These are phyloP conservation scores for Chironomus riparius DNA, from an alignment of 2,888 invertebrate species.

Conservation along the genomic window DNA sequence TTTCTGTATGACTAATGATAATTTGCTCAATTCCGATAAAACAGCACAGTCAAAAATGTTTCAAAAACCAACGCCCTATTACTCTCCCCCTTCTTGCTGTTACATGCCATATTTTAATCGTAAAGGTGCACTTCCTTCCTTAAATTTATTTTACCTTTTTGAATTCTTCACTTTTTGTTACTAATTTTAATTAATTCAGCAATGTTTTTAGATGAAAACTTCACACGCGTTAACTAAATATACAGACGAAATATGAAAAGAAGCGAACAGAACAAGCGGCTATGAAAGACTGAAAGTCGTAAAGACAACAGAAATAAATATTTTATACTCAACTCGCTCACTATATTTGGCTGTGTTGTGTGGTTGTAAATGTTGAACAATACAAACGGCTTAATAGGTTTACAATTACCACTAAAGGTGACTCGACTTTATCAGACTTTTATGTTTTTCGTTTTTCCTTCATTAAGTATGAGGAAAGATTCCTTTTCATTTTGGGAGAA, in stretches of 20 bases:
- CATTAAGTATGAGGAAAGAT: no score
- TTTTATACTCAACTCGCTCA: not conserved
- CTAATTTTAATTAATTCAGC: not conserved
- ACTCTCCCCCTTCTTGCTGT: not conserved
- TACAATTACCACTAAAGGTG: not conserved
- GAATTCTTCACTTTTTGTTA: not conserved
- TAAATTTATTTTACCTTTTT: not conserved
- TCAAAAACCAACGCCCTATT: constrained; percentile 20
- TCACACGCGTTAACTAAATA: not conserved
- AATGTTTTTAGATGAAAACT: not conserved
- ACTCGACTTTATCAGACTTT: not conserved
- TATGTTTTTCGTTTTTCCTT: not conserved
- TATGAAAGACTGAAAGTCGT: constrained; percentile 16
- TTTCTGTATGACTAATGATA: not conserved
- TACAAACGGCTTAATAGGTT: not conserved
- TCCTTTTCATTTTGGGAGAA: no score
- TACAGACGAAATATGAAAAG: not conserved
- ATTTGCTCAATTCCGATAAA: not conserved
- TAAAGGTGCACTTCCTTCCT: not conserved
- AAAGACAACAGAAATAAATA: not conserved
- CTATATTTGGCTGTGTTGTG: not conserved
- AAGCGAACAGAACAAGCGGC: constrained; percentile 11
- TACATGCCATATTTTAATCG: not conserved
- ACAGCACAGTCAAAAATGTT: not conserved
- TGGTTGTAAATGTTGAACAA: not conserved